Base-by-base conservation (phyloP, 2,888 invertebrate genomes). In the Plagodis pulveraria region DNA sequence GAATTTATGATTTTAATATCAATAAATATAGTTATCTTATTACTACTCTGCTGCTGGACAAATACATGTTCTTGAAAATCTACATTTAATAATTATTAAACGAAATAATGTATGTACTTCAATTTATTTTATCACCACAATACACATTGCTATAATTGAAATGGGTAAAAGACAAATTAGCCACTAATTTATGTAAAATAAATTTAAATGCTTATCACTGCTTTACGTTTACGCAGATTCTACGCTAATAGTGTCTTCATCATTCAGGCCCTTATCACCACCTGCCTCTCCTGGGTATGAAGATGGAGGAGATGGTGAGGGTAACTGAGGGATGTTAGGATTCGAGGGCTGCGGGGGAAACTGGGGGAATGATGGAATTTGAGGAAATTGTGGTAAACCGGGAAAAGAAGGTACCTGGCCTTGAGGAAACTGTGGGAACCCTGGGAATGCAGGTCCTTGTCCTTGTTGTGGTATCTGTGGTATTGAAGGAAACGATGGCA, bases 171-270 rank as follows among this genome's bases (percentile, higher is more conserved):
- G 22, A 22, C 22, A 22, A 22, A 4, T 2, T 22, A 22, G 22
- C 22, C 4, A 22, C 22, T 22, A 22, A 22, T 22, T 22, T 22
- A 22, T 22, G 22, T 22, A 22, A 22, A 22, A 22, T 22, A 22
- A 22, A 22, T 22, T 22, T 1, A 6, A 47, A 0, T 32, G 38
- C 33, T 50, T 34, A 36, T 36, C 44, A 52, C 9, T 12, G 36
- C 0, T 7, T 35, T 11, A 43, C 56, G 54, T 52, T 76, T 80
- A 86, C 56, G 91, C 91, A 56, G 91, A 86, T 58, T 92, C 92
- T 50, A 92, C 84, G n/a, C 91, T 80, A 72, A 92, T 69, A 10
- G 91, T 86, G 55, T 92, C 92, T 78, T 89, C 91, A 35, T 91
- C 89, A 58, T 86, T 90, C 4, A 89, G 54, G 12, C 86, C 83